Conservation (phyloP, 2,113 vertebrate genomes). For the Xerus inauris region DNA sequence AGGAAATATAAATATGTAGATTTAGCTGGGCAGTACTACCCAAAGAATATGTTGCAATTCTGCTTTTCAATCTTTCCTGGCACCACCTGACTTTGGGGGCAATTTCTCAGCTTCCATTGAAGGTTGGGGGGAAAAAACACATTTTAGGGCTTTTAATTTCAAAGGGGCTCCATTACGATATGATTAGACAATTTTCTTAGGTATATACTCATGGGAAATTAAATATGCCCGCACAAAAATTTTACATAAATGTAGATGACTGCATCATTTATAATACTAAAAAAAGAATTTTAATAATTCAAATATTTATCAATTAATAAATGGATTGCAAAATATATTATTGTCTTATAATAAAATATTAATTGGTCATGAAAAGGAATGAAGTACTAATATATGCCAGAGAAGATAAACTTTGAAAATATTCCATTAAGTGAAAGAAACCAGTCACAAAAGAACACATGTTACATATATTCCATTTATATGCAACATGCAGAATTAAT, state of each 20-base stretch:
- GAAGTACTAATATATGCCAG: not conserved
- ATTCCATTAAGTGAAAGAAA: not conserved
- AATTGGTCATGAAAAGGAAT: not conserved
- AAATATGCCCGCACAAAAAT: not conserved
- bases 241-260: not conserved
- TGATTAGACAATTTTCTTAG: not conserved
- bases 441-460: not conserved
- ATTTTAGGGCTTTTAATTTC: not conserved
- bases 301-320: not conserved
- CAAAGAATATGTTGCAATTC: not conserved
- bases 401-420: not conserved
- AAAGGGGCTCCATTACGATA: not conserved
- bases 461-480: not conserved
- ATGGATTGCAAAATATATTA: not conserved
- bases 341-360: not conserved
- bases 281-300: not conserved
- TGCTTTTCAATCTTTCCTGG: not conserved
- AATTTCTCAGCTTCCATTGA: not conserved
- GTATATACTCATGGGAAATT: not conserved
- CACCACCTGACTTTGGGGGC: not conserved
- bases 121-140: not conserved
- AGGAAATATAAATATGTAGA: not conserved
- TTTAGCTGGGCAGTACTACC: not conserved
- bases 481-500: not conserved
- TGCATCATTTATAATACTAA: not conserved